These are phyloP conservation scores for Megaptera novaeangliae DNA, from an alignment of 2,113 vertebrate genomes.

Conservation along the genomic window DNA sequence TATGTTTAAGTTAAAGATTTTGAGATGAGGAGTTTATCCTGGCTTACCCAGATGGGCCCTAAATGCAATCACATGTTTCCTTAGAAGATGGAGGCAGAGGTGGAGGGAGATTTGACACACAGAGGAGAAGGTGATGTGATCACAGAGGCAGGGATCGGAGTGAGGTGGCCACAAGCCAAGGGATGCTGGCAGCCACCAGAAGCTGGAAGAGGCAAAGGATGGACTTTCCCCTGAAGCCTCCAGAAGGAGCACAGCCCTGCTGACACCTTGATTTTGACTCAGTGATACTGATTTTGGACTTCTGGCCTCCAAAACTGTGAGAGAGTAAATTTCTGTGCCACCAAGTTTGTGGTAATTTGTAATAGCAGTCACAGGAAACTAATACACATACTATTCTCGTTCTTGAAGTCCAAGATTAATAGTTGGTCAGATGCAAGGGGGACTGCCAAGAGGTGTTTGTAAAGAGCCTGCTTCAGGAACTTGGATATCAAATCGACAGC, in stretches of 20 bases:
- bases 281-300: neutral
- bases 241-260: neutral
- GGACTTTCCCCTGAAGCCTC: too few relatives aligned
- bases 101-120: neutral
- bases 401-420: neutral
- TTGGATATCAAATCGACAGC: neutral
- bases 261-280: neutral
- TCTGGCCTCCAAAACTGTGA: neutral
- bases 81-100: neutral
- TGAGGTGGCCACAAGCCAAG: neutral
- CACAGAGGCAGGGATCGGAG: neutral
- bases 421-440: neutral
- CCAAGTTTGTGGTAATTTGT: neutral
- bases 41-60: neutral
- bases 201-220: neutral
- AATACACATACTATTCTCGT: neutral
- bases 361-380: neutral
- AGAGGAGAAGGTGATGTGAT: neutral
- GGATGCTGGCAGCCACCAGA: fast-evolving
- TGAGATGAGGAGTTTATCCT: neutral
- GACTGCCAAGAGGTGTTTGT: neutral
- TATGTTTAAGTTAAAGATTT: neutral
- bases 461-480: neutral
- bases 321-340: neutral
- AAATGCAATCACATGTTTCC: neutral